Base-by-base conservation (phyloP, 2,888 invertebrate species). In the Aplocera efformata region DNA sequence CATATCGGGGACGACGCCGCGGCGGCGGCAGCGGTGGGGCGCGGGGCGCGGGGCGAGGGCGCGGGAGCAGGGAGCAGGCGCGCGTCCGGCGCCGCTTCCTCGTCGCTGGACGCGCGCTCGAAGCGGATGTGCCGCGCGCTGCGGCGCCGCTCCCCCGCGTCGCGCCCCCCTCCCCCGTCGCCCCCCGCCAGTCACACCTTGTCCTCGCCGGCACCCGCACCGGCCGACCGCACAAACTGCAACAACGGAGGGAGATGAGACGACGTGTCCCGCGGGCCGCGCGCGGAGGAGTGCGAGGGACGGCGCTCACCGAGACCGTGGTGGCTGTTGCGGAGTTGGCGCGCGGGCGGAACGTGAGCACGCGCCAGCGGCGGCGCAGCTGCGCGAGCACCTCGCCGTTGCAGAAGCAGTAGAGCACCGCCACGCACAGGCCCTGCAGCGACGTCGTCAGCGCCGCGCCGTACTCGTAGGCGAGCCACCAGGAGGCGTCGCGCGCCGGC, bases 371-470 rank as follows among this genome's bases (percentile, higher is more conserved):
- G 47, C 96, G 90, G 63, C 94, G 94, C 68, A 95, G 91, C 81
- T 95, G 95, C 49, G 95, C 94, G 62, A 95, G 92, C 81, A 98
- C 98, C 92, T 98, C 98, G 54, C 97, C 97, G 74, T 98, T 98
- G 89, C 94, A 96, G 90, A 98, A 98, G 77, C 97, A 97, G 85
- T 96, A 97, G 33, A 98, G 91, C 49, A 95, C 92, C 23, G 98
- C 96, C 36, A 98, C 97, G 76, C 95, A 96, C 44, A 97, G 91
- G 46, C 98, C 98, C 94, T 98, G 92, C 79, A 96, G 94, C 42
- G 97, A 96, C 44, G 95, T 94, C 32, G 94, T 94, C 62, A 96
- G 90, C 53, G 97, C 97, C 11, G 96, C 93, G 53, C 94, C 90
- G 69, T 96, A 91, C 80, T 96, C 95, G 88, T 97, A 97, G 54